Evolutionary conservation across 30 jellyfish, hydroid and myxozoan species (phyloP).

Genomic region (Pseudorhiza aurosa): DNA sequence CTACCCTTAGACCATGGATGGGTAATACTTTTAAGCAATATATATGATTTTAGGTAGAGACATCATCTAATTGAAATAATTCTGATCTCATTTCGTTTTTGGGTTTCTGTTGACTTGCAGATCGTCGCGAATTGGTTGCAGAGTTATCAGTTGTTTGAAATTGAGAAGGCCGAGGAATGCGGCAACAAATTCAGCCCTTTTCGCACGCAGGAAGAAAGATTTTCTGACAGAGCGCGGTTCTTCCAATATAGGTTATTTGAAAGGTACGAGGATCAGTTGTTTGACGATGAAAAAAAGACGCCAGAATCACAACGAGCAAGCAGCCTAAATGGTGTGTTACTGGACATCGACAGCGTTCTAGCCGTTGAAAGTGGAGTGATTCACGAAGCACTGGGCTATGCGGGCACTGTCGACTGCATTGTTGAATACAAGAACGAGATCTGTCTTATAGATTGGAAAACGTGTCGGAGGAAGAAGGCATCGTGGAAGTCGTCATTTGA

Average conservation of each 20-base stretch:
- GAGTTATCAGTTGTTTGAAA: slow-evolving; percentile 19
- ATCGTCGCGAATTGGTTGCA: slow-evolving; percentile 44
- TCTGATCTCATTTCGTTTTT: too few species aligned
- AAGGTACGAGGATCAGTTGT: background rate
- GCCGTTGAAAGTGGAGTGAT: slow-evolving; percentile 70
- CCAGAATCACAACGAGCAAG: background rate
- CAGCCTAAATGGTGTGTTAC: slow-evolving; percentile 20
- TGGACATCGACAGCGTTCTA: slow-evolving; percentile 18
- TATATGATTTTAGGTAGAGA: too few species aligned
- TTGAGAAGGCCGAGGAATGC: slow-evolving; percentile 2
- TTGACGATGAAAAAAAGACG: background rate
- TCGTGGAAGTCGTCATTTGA: slow-evolving; percentile 45
- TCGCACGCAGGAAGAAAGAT: slow-evolving; percentile 10
- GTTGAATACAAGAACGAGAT: slow-evolving; percentile 20
- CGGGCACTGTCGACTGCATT: slow-evolving; percentile 71
- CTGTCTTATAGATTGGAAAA: slow-evolving; percentile 68
- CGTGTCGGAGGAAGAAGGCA: slow-evolving; percentile 23
- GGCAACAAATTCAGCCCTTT: slow-evolving; percentile 6
- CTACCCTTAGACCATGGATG: too few species aligned
- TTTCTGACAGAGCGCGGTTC: slow-evolving; percentile 1
- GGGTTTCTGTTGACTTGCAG: slow-evolving; percentile 7
- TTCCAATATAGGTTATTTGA: background rate
- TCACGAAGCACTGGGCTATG: slow-evolving; percentile 26
- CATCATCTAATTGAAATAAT: too few species aligned
- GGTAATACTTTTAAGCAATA: too few species aligned